These are phyloP conservation scores for Heliconius ethilla DNA, from an alignment of 2,888 invertebrate species.

Conservation along the genomic window DNA sequence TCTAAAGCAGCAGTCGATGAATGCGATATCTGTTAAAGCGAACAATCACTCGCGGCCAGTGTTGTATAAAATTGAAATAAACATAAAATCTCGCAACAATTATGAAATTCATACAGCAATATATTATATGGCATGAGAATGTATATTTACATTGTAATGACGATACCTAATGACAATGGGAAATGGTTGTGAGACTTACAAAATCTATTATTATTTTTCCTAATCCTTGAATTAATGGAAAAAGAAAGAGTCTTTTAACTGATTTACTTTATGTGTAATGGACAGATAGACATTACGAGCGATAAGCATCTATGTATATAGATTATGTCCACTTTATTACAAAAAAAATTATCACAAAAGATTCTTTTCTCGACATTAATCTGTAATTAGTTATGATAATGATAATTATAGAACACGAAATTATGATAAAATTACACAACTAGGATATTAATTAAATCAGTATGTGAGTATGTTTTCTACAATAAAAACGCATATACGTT, in stretches of 20 bases:
- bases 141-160: conserved; percentile 34
- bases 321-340: conserved; percentile 13
- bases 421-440: conserved; percentile 41
- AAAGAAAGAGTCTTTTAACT: background rate
- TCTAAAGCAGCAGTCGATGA: conserved; percentile 2
- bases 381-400: conserved; percentile 40
- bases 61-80: conserved; percentile 25
- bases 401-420: conserved; percentile 33
- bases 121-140: conserved; percentile 23
- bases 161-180: conserved; percentile 27
- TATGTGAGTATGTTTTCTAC: conserved; percentile 26
- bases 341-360: conserved; percentile 4
- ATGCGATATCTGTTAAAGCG: conserved; percentile 12
- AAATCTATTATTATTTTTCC: conserved; percentile 27
- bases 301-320: background rate
- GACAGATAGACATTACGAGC: background rate
- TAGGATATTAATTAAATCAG: conserved; percentile 39
- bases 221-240: background rate
- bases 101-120: conserved; percentile 27
- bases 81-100: conserved; percentile 30
- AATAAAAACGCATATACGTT: conserved; percentile 16
- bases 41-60: conserved; percentile 22
- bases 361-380: conserved; percentile 29
- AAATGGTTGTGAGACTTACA: conserved; percentile 25
- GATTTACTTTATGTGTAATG: background rate